Evolutionary conservation across 2,888 invertebrate genomes (phyloP).

Genomic region (Trachelus tabidus): DNA sequence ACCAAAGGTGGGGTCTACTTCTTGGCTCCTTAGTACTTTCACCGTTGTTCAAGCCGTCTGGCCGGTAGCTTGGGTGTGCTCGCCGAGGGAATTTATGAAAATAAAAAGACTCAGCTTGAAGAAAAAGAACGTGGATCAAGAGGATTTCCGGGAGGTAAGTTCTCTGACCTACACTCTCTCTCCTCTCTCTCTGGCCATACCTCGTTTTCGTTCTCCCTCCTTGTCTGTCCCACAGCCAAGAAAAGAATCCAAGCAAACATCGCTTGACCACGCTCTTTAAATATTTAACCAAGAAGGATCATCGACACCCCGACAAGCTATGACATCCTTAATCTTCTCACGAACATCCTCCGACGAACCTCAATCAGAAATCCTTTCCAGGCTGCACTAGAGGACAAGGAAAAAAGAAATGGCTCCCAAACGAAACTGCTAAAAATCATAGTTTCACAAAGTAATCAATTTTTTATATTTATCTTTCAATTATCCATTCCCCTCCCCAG

Average conservation of each 20-base stretch:
- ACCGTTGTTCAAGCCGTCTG: slow-evolving; percentile 2
- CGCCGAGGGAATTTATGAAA: slow-evolving; percentile 6
- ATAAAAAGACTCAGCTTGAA: not conserved
- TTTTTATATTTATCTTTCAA: no score
- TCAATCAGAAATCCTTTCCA: not conserved
- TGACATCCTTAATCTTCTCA: not conserved
- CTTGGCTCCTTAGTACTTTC: slow-evolving; percentile 2
- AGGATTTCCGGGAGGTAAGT: not conserved
- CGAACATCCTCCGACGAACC: not conserved
- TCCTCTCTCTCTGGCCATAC: not conserved
- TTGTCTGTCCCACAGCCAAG: not conserved
- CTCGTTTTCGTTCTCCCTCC: not conserved
- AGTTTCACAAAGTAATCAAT: not conserved
- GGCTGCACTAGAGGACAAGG: not conserved
- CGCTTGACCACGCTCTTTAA: not conserved
- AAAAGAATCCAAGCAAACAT: not conserved
- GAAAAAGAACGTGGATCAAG: not conserved
- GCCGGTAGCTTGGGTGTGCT: not conserved
- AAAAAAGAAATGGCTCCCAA: not conserved
- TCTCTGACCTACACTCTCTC: not conserved
- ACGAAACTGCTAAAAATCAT: not conserved
- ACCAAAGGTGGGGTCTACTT: slow-evolving; percentile 1
- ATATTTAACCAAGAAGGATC: not conserved
- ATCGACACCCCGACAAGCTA: not conserved
- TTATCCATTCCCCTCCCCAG: no score